Base-by-base conservation (phyloP, 2,888 invertebrate species). In the Troides oblongomaculatus region DNA sequence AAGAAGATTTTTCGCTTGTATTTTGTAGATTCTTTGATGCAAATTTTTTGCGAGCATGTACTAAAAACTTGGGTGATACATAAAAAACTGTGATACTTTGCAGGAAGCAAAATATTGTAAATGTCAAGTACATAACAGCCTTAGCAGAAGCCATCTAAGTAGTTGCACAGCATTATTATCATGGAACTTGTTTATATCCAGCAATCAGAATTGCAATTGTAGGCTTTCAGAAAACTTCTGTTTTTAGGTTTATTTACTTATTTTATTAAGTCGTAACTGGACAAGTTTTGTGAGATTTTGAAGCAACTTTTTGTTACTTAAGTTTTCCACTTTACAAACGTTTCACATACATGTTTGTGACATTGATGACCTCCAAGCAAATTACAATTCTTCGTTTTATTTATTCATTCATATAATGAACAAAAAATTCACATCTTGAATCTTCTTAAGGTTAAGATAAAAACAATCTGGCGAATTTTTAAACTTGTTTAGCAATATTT, bases 111-210 rank as follows among this genome's bases (percentile, higher is more conserved):
- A 50, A 30, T 53, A 62, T 59, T 53, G 61, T 25, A 62, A 69
- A 69, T 62, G 69, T 66, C 66, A 70, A 70, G 69, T 62, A 66
- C 66, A 59, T 70, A 70, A 70, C 66, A 66, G 46, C 60, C 23
- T 70, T 66, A 70, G 53, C 59, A 30, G 70, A 70, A 70, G 70
- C 70, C 70, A 30, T 70, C 60, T 70, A 70, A 70, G 63, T 63
- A 63, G 66, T 63, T 66, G 46, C 58, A 14, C 50, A 63, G 56
- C 53, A 66, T 70, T 63, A 64, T 70, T 70, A 63, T 60, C 60
- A 5, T 39, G 63, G 53, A 59, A 56, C 63, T 64, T 66, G 43
- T 65, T 62, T 66, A 70, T 60, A 63, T 59, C 53, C 10, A 58
- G 39, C 66, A 43, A 66, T 66, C 66, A 25, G 21, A 64, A 59